These are phyloP conservation scores for Indicator indicator DNA, from an alignment of 2,113 vertebrate genomes.

Conservation along the genomic window DNA sequence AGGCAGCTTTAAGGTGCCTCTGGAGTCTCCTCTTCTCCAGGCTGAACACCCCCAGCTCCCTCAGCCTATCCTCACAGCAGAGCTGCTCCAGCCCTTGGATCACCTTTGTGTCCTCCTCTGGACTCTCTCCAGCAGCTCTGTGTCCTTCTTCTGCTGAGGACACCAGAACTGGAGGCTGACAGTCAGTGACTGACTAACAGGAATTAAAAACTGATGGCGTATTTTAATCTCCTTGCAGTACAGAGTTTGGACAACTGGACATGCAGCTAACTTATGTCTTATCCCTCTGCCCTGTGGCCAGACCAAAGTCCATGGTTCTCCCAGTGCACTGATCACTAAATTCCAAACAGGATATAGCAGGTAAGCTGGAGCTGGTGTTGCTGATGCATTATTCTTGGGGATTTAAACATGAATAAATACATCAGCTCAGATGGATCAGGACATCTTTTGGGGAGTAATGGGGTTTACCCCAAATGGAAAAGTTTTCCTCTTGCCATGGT, in stretches of 20 bases:
- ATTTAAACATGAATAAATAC: constrained; percentile 43
- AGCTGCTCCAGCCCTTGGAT: too few species aligned
- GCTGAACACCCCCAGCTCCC: too few species aligned
- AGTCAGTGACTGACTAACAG: background rate
- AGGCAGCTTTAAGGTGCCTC: too few species aligned
- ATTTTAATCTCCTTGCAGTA: background rate
- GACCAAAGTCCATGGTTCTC: background rate
- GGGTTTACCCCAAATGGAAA: background rate
- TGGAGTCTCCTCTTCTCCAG: too few species aligned
- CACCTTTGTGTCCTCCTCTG: too few species aligned
- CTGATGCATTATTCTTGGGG: constrained; percentile 47
- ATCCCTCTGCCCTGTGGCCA: background rate
- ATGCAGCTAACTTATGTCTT: background rate
- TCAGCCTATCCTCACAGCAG: too few species aligned
- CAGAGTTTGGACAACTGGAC: background rate
- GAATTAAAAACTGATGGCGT: background rate
- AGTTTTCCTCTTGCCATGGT: background rate
- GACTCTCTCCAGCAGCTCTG: too few species aligned
- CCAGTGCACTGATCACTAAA: background rate
- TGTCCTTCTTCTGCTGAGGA: too few species aligned
- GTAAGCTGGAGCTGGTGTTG: constrained; percentile 24
- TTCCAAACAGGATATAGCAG: constrained; percentile 55
- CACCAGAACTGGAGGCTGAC: too few species aligned
- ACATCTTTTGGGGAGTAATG: background rate
- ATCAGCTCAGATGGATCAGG: background rate